phyloP scores from a whole-genome alignment of 2,113 vertebrate genomes.

The Eretmochelys imbricata region DNA sequence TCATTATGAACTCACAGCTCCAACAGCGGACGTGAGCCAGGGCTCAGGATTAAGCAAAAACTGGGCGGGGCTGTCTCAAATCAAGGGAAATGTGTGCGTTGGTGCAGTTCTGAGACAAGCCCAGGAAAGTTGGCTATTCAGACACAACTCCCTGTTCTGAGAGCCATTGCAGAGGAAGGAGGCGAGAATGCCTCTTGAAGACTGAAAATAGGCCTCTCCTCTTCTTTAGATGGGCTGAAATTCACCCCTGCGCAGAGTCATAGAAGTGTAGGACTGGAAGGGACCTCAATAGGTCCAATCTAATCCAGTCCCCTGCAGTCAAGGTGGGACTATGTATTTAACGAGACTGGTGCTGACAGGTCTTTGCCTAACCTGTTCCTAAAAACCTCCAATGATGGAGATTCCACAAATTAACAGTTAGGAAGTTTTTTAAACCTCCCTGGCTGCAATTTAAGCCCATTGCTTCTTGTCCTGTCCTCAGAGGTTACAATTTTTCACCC shows the following conservation, averaged over 20 bases:
- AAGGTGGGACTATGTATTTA: no score
- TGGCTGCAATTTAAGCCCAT: no score
- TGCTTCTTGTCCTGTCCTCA: no score
- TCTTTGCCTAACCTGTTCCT: no score
- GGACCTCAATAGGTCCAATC: no score
- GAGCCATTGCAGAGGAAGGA: not conserved
- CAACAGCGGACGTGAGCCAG: not conserved
- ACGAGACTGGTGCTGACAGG: no score
- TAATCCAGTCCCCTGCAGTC: no score
- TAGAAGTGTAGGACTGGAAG: no score
- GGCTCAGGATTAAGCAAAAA: not conserved
- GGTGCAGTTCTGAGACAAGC: not conserved
- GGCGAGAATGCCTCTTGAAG: not conserved
- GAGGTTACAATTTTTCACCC: no score
- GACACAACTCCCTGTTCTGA: not conserved
- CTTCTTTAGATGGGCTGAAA: not conserved
- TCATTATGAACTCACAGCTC: not conserved
- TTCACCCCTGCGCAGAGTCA: not conserved
- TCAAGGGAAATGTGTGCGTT: not conserved
- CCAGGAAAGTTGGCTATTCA: not conserved
- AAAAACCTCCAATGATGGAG: no score
- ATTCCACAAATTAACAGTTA: no score
- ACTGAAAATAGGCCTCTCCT: not conserved
- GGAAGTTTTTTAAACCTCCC: no score
- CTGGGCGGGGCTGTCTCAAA: not conserved